Evolutionary conservation across 2,888 invertebrate species (phyloP), one percentile per base, ranked within the genome.

Genomic region (Carabus problematicus): DNA sequence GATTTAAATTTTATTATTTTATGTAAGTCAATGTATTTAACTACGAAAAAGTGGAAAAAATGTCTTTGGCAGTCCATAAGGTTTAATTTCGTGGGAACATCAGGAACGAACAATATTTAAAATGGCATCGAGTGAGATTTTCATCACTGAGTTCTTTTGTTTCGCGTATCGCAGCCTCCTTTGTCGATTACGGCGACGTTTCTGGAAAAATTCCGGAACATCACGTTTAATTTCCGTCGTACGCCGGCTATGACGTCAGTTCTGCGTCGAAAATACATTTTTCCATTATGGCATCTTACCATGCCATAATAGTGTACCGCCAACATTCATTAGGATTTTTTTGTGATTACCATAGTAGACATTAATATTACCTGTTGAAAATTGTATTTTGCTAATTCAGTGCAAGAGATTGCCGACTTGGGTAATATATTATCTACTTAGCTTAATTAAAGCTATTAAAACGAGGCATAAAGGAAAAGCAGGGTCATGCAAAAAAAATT

Each of bases 341-440:
- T 45, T 45, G 12, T 12, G 45, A 12, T 45, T 45, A 45, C 12
- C 45, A 1, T 12, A 45, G 12, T 45, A 45, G 16, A 16, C 12
- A 59, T 59, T 59, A 59, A 59, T 59, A 40, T 9, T 19, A 58
- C n/a, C 41, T 59, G 43, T 59, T 42, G 43, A 59, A 43, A 43
- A n/a, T 55, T 55, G 18, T 43, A 43, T 18, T 59, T 59, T 16
- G 43, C 40, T 59, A 59, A 59, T 42, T 59, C 43, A 42, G n/a
- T 3, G 16, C 42, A 59, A 59, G 42, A 59, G 61, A 61, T 47
- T 47, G 19, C 43, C 12, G 12, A 42, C 14, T 29, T 29, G 45
- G 8, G 39, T 61, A 47, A 61, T 18, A 61, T 61, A 61, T 61
- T 61, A 61, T 47, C 47, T 61, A 61, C 61, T 61, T 41, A 58